These are phyloP conservation scores for Lonchura striata DNA, from an alignment of 2,113 vertebrate genomes.

Conservation along the genomic window DNA sequence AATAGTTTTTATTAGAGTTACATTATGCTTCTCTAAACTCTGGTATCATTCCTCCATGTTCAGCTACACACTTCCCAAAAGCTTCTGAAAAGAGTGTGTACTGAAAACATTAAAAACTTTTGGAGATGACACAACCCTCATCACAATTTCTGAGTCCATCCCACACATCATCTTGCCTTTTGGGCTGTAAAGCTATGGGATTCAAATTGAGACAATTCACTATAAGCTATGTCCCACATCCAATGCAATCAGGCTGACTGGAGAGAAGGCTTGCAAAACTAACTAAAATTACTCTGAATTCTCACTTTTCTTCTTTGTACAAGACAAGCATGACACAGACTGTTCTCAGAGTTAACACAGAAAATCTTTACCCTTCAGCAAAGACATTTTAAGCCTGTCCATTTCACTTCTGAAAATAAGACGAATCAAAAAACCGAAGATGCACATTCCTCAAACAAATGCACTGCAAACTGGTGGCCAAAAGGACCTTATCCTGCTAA, in stretches of 20 bases:
- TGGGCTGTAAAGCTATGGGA: not conserved
- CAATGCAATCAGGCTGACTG: not conserved
- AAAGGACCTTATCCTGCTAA: not conserved
- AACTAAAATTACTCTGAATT: not conserved
- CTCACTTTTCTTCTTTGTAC: not conserved
- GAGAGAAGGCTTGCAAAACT: not conserved
- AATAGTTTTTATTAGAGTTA: not conserved
- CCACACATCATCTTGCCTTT: not conserved
- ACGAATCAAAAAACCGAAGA: accelerated
- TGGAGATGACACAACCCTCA: not conserved
- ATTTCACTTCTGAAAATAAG: not conserved
- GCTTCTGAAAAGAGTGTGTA: not conserved
- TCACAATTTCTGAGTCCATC: not conserved
- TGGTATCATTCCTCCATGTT: not conserved
- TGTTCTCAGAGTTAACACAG: not conserved
- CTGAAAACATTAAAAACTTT: not conserved
- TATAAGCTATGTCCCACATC: accelerated
- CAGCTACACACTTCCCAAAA: not conserved
- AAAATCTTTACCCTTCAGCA: not conserved
- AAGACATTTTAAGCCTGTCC: not conserved
- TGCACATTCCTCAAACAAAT: not conserved
- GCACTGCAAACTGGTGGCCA: not conserved
- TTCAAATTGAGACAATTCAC: not conserved
- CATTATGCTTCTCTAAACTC: not conserved
- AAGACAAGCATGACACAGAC: not conserved